Percentiles rank a stretch among this genome's conserved stretches.
Evolutionary conservation across 2,888 invertebrate species (phyloP).

Genomic region (Hypselothyrea guttata): DNA sequence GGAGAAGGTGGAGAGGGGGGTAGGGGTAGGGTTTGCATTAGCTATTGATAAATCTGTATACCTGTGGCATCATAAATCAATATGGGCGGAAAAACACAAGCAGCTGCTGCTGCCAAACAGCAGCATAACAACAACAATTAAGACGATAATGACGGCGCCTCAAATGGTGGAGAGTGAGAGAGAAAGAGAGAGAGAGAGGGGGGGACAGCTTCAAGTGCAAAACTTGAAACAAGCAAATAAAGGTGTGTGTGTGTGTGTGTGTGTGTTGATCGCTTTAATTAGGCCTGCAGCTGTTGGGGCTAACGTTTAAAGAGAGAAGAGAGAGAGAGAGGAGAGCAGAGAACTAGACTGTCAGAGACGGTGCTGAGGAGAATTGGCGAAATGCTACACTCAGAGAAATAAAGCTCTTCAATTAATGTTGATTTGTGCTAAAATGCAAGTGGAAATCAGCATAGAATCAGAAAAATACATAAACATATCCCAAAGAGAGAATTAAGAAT

Average conservation of each 20-base stretch:
- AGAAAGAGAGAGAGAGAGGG: too few relatives aligned
- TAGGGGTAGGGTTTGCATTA: constrained; percentile 7
- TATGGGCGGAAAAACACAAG: constrained; percentile 21
- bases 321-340: too few relatives aligned
- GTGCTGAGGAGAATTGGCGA: too few relatives aligned
- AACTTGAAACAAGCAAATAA: not conserved
- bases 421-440: too few relatives aligned
- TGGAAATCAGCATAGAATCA: too few relatives aligned
- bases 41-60: constrained; percentile 51
- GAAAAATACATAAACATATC: too few relatives aligned
- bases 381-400: too few relatives aligned
- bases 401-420: too few relatives aligned
- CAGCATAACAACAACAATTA: constrained; percentile 8
- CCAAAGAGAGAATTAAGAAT: too few relatives aligned
- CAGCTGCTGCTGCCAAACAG: constrained; percentile 1
- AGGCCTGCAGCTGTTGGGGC: not conserved
- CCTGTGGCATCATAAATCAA: constrained; percentile 46
- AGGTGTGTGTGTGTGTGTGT: not conserved
- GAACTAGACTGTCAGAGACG: too few relatives aligned
- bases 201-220: constrained; percentile 10
- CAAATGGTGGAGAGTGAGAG: too few relatives aligned
- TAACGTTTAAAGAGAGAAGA: too few relatives aligned
- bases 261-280: constrained; percentile 30
- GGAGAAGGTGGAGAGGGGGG: not conserved
- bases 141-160: constrained; percentile 35